Evolutionary conservation across 2,797 vertebrate genomes (phyloP).

Genomic region (Hydrocynus forskahlii): DNA sequence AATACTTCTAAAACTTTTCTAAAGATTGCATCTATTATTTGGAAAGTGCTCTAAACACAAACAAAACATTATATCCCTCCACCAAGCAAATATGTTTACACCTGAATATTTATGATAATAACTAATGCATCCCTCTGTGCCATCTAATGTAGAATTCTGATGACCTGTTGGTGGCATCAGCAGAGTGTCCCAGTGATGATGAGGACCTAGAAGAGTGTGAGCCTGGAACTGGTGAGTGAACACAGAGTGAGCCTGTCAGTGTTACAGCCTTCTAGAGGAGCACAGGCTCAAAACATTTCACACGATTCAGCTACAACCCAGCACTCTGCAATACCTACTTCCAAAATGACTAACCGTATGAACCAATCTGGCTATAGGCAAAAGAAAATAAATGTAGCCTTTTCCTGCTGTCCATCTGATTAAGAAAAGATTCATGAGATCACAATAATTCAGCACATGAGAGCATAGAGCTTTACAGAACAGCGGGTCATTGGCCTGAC

Average conservation of each 20-base stretch:
- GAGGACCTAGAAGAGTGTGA: slow-evolving; percentile 96
- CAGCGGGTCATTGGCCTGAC: background rate
- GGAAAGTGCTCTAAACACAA: background rate
- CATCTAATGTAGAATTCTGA: slow-evolving; percentile 87
- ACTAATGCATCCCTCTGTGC: background rate
- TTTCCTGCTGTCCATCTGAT: background rate
- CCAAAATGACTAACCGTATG: background rate
- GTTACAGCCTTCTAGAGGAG: slow-evolving; percentile 9
- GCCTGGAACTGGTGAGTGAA: slow-evolving; percentile 92
- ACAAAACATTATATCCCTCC: background rate
- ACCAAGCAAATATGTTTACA: background rate
- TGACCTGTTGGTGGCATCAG: slow-evolving; percentile 92
- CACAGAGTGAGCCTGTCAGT: slow-evolving; percentile 6
- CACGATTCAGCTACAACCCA: slow-evolving; percentile 10
- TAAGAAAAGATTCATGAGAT: background rate
- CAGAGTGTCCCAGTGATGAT: slow-evolving; percentile 94
- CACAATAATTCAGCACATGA: background rate
- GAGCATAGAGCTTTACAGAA: background rate
- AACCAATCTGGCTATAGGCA: background rate
- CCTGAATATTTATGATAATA: background rate
- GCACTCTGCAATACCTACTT: background rate
- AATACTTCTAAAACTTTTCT: background rate
- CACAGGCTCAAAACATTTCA: slow-evolving; percentile 17
- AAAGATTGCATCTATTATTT: background rate
- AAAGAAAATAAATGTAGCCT: background rate